Evolutionary conservation across 2,797 vertebrate genomes (phyloP).

Genomic region (Lophius americanus): DNA sequence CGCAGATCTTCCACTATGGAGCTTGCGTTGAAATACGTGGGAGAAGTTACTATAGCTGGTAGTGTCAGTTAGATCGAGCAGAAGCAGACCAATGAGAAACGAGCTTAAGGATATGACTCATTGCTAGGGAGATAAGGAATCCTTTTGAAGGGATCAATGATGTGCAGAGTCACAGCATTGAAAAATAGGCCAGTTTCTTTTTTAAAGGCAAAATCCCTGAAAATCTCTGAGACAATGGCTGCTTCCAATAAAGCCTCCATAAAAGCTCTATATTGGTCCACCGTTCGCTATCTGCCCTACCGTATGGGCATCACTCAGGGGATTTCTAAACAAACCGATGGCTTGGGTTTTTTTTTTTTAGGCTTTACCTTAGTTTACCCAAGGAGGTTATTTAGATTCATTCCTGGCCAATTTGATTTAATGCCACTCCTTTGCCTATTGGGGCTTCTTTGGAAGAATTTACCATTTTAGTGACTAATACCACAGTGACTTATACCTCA

Average conservation of each 20-base stretch:
- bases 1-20: slow-evolving; percentile 38
- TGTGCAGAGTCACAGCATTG: slow-evolving; percentile 69
- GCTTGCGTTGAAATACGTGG: slow-evolving; percentile 10
- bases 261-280: slow-evolving; percentile 51
- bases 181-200: slow-evolving; percentile 72
- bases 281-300: slow-evolving; percentile 58
- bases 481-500: no score
- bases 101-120: slow-evolving; percentile 63
- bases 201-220: slow-evolving; percentile 70
- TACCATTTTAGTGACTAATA: no score
- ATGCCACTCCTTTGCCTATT: neutral
- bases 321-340: slow-evolving; percentile 49
- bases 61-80: slow-evolving; percentile 39
- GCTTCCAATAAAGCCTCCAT: slow-evolving; percentile 56
- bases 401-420: neutral
- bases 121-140: slow-evolving; percentile 60
- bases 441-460: neutral
- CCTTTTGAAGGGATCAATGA: slow-evolving; percentile 68
- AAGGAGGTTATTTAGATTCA: slow-evolving; percentile 1
- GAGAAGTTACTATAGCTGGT: slow-evolving; percentile 22
- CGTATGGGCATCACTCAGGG: slow-evolving; percentile 48
- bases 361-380: slow-evolving; percentile 37
- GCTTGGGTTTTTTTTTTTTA: slow-evolving; percentile 8
- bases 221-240: slow-evolving; percentile 73
- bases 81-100: slow-evolving; percentile 36